phyloP scores from a whole-genome alignment of 2,888 invertebrate species.

The Hetaerina titia region DNA sequence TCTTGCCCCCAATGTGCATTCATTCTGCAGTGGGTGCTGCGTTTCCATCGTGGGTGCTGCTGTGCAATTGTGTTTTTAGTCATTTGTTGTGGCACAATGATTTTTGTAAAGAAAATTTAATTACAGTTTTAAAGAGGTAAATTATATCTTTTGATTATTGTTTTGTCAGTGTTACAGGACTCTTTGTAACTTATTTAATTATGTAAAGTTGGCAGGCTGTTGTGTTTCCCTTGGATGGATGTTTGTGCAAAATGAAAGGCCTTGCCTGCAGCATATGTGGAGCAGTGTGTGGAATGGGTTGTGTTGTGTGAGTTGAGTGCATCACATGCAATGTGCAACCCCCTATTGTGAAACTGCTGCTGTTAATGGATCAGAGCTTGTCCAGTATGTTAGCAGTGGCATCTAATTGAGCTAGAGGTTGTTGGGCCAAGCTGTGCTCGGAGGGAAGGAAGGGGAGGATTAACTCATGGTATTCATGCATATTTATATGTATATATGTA shows the following conservation, averaged over 20 bases:
- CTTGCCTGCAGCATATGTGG: conserved; percentile 7
- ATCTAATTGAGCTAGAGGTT: not conserved
- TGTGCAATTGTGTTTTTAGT: conserved; percentile 65
- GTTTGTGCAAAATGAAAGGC: conserved; percentile 32
- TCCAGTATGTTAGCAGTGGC: conserved; percentile 30
- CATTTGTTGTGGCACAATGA: conserved; percentile 65
- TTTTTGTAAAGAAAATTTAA: conserved; percentile 63
- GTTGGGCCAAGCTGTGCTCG: not conserved
- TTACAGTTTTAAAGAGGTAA: conserved; percentile 47
- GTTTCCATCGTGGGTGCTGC: conserved; percentile 56
- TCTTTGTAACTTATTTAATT: conserved; percentile 62
- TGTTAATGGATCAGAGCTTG: conserved; percentile 13
- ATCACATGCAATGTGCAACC: conserved; percentile 21
- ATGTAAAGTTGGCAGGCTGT: conserved; percentile 34
- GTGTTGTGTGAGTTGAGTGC: conserved; percentile 24
- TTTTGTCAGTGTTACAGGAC: conserved; percentile 64
- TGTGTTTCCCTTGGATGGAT: conserved; percentile 54
- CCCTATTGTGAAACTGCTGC: conserved; percentile 51
- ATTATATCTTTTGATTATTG: conserved; percentile 65
- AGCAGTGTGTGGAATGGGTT: conserved; percentile 57
- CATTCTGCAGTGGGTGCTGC: conserved; percentile 10
- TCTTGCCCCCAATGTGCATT: conserved; percentile 42
- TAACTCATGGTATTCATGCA: conserved; percentile 45
- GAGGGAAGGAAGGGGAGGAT: conserved; percentile 16
- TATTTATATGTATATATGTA: conserved; percentile 63